A percentile compares a stretch with the other conserved stretches of the same genome.
phyloP scores from a whole-genome alignment of 2,888 invertebrate genomes.

The Eupithecia inturbata region DNA sequence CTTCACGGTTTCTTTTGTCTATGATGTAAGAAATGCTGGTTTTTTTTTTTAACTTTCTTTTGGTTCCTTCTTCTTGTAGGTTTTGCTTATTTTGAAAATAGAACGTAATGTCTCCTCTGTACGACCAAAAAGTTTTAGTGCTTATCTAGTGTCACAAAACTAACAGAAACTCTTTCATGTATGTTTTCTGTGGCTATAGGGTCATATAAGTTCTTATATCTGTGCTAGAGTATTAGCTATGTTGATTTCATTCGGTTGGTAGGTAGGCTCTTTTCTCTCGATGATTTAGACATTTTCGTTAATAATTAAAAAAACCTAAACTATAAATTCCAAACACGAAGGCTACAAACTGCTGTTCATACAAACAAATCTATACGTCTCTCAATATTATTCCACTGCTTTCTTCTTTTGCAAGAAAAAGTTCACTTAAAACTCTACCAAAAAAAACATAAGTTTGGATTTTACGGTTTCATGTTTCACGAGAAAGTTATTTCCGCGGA shows the following conservation, averaged over 20 bases:
- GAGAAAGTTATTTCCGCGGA: constrained; percentile 35
- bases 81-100: background rate
- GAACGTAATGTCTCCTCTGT: background rate
- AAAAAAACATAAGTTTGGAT: constrained; percentile 36
- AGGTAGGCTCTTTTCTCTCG: background rate
- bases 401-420: constrained; percentile 27
- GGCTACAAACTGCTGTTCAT: constrained; percentile 4
- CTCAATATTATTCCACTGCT: constrained; percentile 11
- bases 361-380: background rate
- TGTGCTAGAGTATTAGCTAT: background rate
- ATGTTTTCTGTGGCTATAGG: background rate
- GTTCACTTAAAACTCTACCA: constrained; percentile 31
- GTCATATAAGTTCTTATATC: background rate
- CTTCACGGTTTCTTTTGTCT: background rate
- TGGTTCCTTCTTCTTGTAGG: too few relatives aligned
- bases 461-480: constrained; percentile 35
- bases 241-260: background rate
- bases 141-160: background rate
- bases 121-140: background rate
- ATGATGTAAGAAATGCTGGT: background rate
- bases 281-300: background rate
- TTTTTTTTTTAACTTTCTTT: background rate
- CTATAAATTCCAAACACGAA: background rate
- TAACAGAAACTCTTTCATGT: background rate
- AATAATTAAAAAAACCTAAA: background rate